Evolutionary conservation across 1,140 invertebrate genomes (phyloP).

Genomic region (Papilio helenus): DNA sequence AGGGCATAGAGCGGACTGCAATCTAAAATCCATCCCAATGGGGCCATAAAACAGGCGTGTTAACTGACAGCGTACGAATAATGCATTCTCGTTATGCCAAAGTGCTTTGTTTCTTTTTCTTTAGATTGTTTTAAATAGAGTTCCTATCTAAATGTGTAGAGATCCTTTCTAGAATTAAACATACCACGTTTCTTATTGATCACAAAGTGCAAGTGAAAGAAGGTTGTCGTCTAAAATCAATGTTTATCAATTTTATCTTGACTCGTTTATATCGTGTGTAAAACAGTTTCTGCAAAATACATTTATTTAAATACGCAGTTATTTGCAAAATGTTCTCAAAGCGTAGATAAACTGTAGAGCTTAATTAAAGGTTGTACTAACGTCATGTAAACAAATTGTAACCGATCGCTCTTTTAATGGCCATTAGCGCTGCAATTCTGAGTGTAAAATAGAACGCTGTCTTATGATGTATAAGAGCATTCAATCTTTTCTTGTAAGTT

Average conservation of each 20-base stretch:
- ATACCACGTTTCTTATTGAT: background rate
- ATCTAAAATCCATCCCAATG: slow-evolving; percentile 25
- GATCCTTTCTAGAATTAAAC: background rate
- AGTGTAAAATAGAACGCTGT: slow-evolving; percentile 22
- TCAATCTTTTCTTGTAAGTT: slow-evolving; percentile 15
- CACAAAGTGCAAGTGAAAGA: background rate
- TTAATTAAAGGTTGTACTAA: slow-evolving; percentile 33
- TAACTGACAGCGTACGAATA: slow-evolving; percentile 29
- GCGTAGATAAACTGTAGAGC: background rate
- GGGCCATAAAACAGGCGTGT: slow-evolving; percentile 32
- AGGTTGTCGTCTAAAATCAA: background rate
- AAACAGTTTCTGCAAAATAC: background rate
- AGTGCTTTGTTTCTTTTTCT: slow-evolving; percentile 13
- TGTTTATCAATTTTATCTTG: background rate
- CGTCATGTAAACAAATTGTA: slow-evolving; percentile 21
- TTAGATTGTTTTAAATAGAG: slow-evolving; percentile 15
- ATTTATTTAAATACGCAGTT: slow-evolving; percentile 6
- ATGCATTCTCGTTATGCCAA: slow-evolving; percentile 30
- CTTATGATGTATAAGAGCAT: slow-evolving; percentile 31
- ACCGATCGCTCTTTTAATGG: slow-evolving; percentile 36
- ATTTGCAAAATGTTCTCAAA: background rate
- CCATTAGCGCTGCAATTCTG: slow-evolving; percentile 24
- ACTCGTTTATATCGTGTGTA: background rate
- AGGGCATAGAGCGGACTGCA: slow-evolving; percentile 24
- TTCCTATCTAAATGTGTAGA: background rate